Base-by-base conservation (phyloP, 2,888 invertebrate species). In the Vanessa cardui region DNA sequence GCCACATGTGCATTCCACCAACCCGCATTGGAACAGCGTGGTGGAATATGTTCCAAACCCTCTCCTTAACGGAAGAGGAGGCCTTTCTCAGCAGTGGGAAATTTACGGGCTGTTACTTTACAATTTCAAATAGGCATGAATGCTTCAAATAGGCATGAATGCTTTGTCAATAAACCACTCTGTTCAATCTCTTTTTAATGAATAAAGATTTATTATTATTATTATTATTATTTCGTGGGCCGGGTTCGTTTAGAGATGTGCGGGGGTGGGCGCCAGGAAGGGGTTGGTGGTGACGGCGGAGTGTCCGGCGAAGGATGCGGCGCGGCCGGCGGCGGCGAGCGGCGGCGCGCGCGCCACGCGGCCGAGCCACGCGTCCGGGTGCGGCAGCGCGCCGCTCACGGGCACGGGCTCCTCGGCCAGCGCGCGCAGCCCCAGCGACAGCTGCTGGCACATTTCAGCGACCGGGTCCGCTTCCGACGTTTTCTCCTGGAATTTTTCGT, bases 361-460 rank as follows among this genome's bases (percentile, higher is more conserved):
- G 9, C 96, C 96, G 74, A 97, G 87, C 97, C 97, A 97, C 78
- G 97, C 97, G 77, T 97, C 97, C 0, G 97, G 96, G 85, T 95
- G 96, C 33, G 97, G 97, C 83, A 96, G 92, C 69, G 93, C 85
- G 59, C 90, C 83, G 54, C 73, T 76, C 18, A 76, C 78, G 71
- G 77, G 78, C 69, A 86, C 85, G 45, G 86, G 87, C 80, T 88
- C 93, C 82, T 94, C 94, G 7, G 95, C 94, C 71, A 97, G 94
- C 66, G 97, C 94, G 63, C 96, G 96, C 71, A 97, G 94, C 31
- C 96, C 96, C 79, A 95, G 95, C 56, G 96, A 95, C 76, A 96
- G 92, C 85, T 96, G 96, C 86, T 96, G 96, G 90, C 96, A 97
- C 95, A 97, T 96, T 78, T 96, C 96, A 71, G 96, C 94, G 64